Evolutionary conservation across 1,140 invertebrate species (phyloP).

Genomic region (Subanguina moxae): DNA sequence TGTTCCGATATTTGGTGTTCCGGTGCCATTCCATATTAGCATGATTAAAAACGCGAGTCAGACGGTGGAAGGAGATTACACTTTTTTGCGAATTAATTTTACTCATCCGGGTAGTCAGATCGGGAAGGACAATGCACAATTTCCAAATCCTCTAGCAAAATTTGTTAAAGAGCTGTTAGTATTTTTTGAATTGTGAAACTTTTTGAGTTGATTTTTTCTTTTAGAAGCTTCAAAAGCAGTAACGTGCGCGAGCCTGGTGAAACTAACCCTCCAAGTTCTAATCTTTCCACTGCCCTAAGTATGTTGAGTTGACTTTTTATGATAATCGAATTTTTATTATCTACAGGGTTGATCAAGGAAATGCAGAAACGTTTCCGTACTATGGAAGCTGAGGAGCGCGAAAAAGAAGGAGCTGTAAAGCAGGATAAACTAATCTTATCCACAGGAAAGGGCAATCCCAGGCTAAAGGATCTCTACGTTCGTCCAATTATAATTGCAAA

Average conservation of each 20-base stretch:
- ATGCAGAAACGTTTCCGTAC: constrained; percentile 98
- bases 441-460: constrained; percentile 89
- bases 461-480: constrained; percentile 95
- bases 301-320: too few species aligned
- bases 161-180: constrained; percentile 96
- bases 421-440: constrained; percentile 94
- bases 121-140: constrained; percentile 82
- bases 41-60: constrained; percentile 73
- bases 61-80: constrained; percentile 84
- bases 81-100: constrained; percentile 96
- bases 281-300: constrained; percentile 86
- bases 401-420: constrained; percentile 92
- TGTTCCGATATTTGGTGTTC: constrained; percentile 86
- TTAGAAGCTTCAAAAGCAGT: constrained; percentile 90
- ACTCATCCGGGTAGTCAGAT: constrained; percentile 91
- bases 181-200: neutral
- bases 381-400: constrained; percentile 91
- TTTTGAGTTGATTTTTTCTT: constrained; percentile 32
- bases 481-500: constrained; percentile 96
- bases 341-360: constrained; percentile 83
- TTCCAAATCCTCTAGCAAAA: constrained; percentile 87
- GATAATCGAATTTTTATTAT: too few species aligned
- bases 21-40: constrained; percentile 95
- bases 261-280: constrained; percentile 85
- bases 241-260: constrained; percentile 97